A percentile compares a stretch with the other conserved stretches of the same genome.
phyloP scores from a whole-genome alignment of 2,888 invertebrate species.

The Myopa testacea region DNA sequence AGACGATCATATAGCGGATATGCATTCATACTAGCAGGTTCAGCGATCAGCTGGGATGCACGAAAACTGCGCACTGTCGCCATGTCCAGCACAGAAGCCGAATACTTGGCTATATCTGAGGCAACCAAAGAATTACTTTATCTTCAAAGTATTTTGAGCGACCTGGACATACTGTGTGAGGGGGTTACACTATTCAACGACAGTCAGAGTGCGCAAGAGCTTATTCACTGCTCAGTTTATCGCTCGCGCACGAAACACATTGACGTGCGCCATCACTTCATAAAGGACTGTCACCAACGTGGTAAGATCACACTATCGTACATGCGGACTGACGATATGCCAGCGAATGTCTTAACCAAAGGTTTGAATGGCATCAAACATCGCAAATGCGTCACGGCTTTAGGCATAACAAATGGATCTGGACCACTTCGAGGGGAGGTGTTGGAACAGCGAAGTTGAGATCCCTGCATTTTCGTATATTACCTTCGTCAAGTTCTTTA shows the following conservation, averaged over 20 bases:
- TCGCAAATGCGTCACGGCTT: background rate
- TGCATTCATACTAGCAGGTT: conserved; percentile 43
- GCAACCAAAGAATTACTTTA: conserved; percentile 46
- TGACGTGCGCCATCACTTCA: conserved; percentile 16
- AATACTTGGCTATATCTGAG: conserved; percentile 46
- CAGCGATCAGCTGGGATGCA: conserved; percentile 48
- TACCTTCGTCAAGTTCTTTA: too few relatives aligned
- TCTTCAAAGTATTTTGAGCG: conserved; percentile 35
- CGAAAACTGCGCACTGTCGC: conserved; percentile 46
- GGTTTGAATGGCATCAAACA: background rate
- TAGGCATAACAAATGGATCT: too few relatives aligned
- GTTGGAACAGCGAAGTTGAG: conserved; percentile 1
- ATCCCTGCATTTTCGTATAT: too few relatives aligned
- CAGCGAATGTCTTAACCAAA: background rate
- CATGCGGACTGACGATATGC: conserved; percentile 9
- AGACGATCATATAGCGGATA: conserved; percentile 47
- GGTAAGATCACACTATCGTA: background rate
- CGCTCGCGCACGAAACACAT: conserved; percentile 18
- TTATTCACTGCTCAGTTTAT: background rate
- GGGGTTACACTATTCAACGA: background rate
- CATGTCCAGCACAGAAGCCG: conserved; percentile 47
- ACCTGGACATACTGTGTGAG: background rate
- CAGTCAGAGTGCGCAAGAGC: conserved; percentile 15
- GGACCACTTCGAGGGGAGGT: conserved; percentile 22
- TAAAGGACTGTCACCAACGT: background rate